phyloP scores from a whole-genome alignment of 2,113 vertebrate species.

The Centrocercus urophasianus region DNA sequence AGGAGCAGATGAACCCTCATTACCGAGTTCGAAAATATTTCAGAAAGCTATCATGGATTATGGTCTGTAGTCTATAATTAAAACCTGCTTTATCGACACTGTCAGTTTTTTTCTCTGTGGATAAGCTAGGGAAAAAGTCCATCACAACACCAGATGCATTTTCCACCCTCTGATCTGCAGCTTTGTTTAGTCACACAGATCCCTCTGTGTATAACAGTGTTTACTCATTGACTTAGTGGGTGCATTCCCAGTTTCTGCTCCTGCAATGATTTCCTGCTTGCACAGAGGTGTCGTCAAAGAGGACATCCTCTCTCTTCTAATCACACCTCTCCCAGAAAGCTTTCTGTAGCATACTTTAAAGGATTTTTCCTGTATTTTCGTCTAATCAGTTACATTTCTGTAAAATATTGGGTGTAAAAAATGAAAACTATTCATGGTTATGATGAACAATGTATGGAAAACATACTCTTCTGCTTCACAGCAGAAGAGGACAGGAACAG shows the following conservation, averaged over 20 bases:
- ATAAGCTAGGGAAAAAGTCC: neutral
- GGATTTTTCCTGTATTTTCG: neutral
- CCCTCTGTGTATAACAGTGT: neutral
- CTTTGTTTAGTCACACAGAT: fast-evolving
- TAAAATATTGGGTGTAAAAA: neutral
- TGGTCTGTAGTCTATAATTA: neutral
- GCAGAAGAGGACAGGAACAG: neutral
- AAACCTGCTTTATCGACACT: neutral
- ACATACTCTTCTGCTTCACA: neutral
- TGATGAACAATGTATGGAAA: neutral
- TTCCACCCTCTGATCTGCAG: neutral
- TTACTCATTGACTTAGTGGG: neutral
- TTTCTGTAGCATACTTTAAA: neutral
- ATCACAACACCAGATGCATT: neutral
- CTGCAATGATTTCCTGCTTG: neutral
- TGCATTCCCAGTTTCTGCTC: neutral
- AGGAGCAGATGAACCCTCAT: neutral
- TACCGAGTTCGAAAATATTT: neutral
- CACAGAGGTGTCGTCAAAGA: neutral
- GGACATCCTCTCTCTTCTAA: neutral
- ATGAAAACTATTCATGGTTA: neutral
- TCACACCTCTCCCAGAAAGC: neutral
- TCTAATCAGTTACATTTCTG: neutral
- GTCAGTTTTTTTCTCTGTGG: neutral
- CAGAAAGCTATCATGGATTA: neutral